Evolutionary conservation across 2,113 vertebrate species (phyloP), one percentile per base, ranked within the genome.

Genomic region (Nymphicus hollandicus): DNA sequence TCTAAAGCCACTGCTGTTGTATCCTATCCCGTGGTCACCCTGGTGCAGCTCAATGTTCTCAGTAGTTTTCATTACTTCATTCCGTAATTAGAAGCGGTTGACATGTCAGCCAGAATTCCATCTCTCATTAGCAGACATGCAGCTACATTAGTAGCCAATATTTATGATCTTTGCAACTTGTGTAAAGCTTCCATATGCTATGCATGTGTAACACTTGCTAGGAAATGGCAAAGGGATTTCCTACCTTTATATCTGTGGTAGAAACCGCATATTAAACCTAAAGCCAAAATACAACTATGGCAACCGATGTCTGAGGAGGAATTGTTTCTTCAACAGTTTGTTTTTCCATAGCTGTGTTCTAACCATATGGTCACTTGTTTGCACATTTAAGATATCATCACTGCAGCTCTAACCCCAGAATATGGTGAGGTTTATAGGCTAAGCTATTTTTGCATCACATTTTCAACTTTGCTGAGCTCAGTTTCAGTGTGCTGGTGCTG

Each of bases 111-210:
- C 58, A 95, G 84, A 91, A 89, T 82, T 85, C 85, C 93, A 53
- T 79, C 56, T 37, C 93, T 96, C 89, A 91, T 96, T 93, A 96
- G 58, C 11, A 97, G 89, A 94, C 96, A 88, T 22, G 69, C 96
- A 97, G 96, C 97, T 97, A 95, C 91, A 89, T 73, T 93, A 91
- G 96, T 95, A 95, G 95, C 93, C 97, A 97, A 84, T 94, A 93
- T 94, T 97, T 96, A 95, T 83, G 96, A 95, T 81, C 97, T 95
- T 96, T 93, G 93, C 94, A 81, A 77, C 86, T 81, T 55, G 64
- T 83, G 41, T 81, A 97, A 87, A 92, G 80, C 87, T 95, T 93
- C 97, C 97, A 80, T 94, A 86, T 93, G 95, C 91, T 91, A 88
- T 95, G 86, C 82, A 73, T 39, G 86, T 31, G 90, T 46, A 91